These are phyloP conservation scores for Olivierus martensii DNA, from an alignment of 1,140 invertebrate genomes.

Conservation along the genomic window DNA sequence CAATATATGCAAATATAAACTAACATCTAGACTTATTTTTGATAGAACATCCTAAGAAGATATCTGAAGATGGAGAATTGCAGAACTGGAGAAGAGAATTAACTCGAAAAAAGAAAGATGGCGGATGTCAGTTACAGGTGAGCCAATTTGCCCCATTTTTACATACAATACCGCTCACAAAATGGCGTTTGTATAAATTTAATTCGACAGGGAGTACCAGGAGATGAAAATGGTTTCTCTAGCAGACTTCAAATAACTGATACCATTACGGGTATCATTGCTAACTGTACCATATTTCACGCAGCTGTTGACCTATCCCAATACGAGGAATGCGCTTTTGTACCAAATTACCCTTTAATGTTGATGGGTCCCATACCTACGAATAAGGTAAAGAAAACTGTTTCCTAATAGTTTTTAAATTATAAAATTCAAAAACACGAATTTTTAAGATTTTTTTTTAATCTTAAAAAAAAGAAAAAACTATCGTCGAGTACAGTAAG, in stretches of 20 bases:
- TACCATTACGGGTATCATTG: slow-evolving; percentile 31
- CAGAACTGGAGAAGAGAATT: slow-evolving; percentile 32
- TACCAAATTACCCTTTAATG: slow-evolving; percentile 36
- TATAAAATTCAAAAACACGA: too few species aligned
- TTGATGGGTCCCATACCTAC: slow-evolving; percentile 28
- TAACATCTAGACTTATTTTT: too few species aligned
- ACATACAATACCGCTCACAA: too few species aligned
- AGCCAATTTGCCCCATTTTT: not conserved
- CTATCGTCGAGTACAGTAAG: too few species aligned
- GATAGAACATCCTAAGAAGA: slow-evolving; percentile 30
- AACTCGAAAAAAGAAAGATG: slow-evolving; percentile 24
- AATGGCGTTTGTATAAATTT: not conserved
- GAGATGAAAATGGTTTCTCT: slow-evolving; percentile 27
- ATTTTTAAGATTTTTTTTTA: too few species aligned
- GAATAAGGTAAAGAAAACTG: slow-evolving; percentile 27
- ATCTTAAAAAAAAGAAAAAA: too few species aligned
- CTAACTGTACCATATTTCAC: slow-evolving; percentile 35
- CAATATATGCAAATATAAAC: too few species aligned
- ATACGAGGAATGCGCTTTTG: slow-evolving; percentile 34
- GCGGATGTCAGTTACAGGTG: slow-evolving; percentile 25
- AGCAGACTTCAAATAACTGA: slow-evolving; percentile 28
- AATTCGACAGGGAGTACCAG: slow-evolving; percentile 23
- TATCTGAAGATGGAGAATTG: slow-evolving; percentile 30
- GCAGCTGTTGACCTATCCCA: slow-evolving; percentile 35
- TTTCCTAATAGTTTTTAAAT: too few species aligned